Evolutionary conservation across 1,140 invertebrate species (phyloP).

Genomic region (Sinonovacula constricta): DNA sequence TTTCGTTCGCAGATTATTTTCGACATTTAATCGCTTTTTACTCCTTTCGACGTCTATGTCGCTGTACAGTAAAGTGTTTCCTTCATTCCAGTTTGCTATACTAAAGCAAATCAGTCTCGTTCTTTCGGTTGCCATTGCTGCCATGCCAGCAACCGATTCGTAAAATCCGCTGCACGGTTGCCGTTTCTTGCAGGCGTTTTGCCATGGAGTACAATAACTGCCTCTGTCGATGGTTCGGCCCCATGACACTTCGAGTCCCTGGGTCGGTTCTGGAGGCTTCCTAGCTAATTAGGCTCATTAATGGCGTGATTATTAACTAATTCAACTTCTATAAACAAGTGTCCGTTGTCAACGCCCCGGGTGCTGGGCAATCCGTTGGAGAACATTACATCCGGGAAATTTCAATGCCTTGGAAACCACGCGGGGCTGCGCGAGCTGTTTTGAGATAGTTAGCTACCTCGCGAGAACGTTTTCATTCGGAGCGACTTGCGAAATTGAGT

Average conservation of each 20-base stretch:
- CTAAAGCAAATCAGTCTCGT: too few species aligned
- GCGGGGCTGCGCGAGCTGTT: background rate
- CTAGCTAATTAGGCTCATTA: slow-evolving; percentile 39
- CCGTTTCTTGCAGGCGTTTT: too few species aligned
- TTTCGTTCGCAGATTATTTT: too few species aligned
- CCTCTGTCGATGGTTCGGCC: background rate
- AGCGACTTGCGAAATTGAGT: background rate
- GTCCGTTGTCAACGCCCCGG: slow-evolving; percentile 46
- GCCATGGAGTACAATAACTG: background rate
- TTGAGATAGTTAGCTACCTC: background rate
- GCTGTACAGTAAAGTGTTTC: too few species aligned
- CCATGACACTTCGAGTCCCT: slow-evolving; percentile 29
- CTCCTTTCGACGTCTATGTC: too few species aligned
- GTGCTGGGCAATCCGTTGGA: slow-evolving; percentile 21
- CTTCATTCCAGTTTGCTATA: too few species aligned
- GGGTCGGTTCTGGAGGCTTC: slow-evolving; percentile 3
- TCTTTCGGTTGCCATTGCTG: too few species aligned
- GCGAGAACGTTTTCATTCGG: background rate
- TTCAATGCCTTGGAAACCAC: background rate
- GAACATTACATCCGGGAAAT: slow-evolving; percentile 36
- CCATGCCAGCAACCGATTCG: too few species aligned
- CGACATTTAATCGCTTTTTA: too few species aligned
- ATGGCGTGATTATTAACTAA: slow-evolving; percentile 32
- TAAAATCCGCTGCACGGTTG: too few species aligned
- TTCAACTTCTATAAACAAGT: slow-evolving; percentile 24